phyloP scores from a whole-genome alignment of 2,797 vertebrate genomes.

The Petrocephalus sullivani region DNA sequence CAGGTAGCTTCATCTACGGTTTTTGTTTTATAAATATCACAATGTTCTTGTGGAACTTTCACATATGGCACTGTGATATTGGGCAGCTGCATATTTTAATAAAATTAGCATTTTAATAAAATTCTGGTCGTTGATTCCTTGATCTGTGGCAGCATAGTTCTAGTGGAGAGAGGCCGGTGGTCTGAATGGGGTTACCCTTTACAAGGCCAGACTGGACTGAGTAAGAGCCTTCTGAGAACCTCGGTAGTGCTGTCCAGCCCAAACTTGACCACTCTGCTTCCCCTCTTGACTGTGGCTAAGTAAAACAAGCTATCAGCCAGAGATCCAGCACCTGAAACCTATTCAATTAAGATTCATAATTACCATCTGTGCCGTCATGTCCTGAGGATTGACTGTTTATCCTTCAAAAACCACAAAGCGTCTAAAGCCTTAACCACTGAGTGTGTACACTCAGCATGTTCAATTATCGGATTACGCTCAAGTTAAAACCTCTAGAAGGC shows the following conservation, averaged over 20 bases:
- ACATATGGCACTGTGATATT: not conserved
- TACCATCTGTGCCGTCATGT: too few species aligned
- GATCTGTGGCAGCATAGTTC: not conserved
- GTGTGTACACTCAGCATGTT: not conserved
- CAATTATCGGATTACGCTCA: not conserved
- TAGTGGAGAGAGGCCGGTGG: not conserved
- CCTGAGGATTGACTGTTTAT: not conserved
- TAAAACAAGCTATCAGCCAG: not conserved
- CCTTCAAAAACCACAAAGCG: not conserved
- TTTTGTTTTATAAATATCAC: not conserved
- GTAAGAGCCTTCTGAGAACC: not conserved
- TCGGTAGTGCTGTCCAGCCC: not conserved
- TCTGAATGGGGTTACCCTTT: not conserved
- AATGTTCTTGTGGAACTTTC: not conserved
- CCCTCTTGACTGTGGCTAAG: not conserved
- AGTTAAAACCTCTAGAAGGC: not conserved
- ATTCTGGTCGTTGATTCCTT: not conserved
- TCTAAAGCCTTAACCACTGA: not conserved
- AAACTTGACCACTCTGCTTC: not conserved
- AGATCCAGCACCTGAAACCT: not conserved
- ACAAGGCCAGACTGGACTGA: not conserved
- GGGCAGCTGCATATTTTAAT: not conserved
- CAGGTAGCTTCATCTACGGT: not conserved
- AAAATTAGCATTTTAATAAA: not conserved
- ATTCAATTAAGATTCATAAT: not conserved